A percentile compares a stretch with the other conserved stretches of the same genome.
These are phyloP conservation scores for Lagothrix lagotricha DNA, from an alignment of 2,797 vertebrate species.

Conservation along the genomic window DNA sequence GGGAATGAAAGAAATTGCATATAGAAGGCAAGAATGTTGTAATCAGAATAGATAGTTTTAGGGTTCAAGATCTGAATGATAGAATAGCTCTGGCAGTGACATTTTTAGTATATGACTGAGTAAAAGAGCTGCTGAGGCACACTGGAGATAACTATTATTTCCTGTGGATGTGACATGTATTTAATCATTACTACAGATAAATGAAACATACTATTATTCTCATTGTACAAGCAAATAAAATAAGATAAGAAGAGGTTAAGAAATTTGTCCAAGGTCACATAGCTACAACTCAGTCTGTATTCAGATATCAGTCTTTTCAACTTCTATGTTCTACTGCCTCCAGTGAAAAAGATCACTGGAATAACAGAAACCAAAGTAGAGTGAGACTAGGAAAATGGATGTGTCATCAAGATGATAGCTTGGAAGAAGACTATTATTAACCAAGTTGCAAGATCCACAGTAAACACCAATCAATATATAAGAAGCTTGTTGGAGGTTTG, in stretches of 20 bases:
- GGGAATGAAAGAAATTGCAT: neutral
- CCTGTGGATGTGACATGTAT: neutral
- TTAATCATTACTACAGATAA: neutral
- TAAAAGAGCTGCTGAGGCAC: neutral
- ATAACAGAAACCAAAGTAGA: neutral
- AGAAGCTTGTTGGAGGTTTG: neutral
- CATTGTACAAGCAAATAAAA: conserved; percentile 1
- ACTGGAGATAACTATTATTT: neutral
- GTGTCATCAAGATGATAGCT: neutral
- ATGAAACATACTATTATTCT: neutral
- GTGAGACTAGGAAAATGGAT: neutral
- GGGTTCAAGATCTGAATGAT: neutral
- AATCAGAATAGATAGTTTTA: neutral
- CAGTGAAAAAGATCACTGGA: neutral
- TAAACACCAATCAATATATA: neutral
- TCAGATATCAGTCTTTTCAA: neutral
- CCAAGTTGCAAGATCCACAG: neutral
- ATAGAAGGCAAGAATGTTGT: neutral
- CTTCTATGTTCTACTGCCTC: neutral
- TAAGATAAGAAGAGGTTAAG: neutral
- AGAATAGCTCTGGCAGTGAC: neutral
- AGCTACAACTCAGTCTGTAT: neutral
- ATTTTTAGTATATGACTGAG: neutral
- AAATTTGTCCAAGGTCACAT: neutral
- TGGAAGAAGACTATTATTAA: neutral